Percentiles rank a stretch among this genome's conserved stretches.
phyloP scores from a whole-genome alignment of 2,888 invertebrate species.

The Adelphocoris suturalis region DNA sequence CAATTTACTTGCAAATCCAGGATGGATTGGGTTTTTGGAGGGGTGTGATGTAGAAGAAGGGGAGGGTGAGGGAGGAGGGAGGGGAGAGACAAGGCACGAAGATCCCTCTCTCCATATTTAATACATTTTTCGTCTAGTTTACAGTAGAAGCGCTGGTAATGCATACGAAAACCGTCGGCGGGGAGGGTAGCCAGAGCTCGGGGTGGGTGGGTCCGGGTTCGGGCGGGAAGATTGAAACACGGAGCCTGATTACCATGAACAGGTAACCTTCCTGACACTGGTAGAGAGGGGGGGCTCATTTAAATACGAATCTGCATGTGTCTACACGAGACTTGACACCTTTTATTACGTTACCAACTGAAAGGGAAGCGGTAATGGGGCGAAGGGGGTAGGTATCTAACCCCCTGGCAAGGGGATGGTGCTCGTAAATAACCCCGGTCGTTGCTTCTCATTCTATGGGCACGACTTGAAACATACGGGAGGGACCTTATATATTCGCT shows the following conservation, averaged over 20 bases:
- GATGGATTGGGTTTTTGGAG: not conserved
- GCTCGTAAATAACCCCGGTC: constrained; percentile 40
- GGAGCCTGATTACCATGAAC: constrained; percentile 47
- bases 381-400: not conserved
- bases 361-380: not conserved
- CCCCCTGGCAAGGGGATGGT: not conserved
- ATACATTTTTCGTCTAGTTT: constrained; percentile 66
- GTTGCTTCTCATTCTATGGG: not conserved
- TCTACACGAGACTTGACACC: constrained; percentile 50
- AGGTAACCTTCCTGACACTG: constrained; percentile 18
- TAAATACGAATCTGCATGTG: constrained; percentile 54
- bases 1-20: constrained; percentile 60
- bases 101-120: constrained; percentile 40
- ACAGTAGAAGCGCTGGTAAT: constrained; percentile 43
- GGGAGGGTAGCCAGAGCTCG: not conserved
- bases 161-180: constrained; percentile 45
- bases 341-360: constrained; percentile 47
- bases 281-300: not conserved
- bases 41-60: not conserved
- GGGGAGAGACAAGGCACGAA: not conserved
- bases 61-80: not conserved
- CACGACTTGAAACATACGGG: not conserved
- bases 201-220: not conserved
- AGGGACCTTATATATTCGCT: too few species aligned
- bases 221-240: constrained; percentile 27